Evolutionary conservation across 2,888 invertebrate species (phyloP), one percentile per base, ranked within the genome.

Genomic region (Hylaea fasciaria): DNA sequence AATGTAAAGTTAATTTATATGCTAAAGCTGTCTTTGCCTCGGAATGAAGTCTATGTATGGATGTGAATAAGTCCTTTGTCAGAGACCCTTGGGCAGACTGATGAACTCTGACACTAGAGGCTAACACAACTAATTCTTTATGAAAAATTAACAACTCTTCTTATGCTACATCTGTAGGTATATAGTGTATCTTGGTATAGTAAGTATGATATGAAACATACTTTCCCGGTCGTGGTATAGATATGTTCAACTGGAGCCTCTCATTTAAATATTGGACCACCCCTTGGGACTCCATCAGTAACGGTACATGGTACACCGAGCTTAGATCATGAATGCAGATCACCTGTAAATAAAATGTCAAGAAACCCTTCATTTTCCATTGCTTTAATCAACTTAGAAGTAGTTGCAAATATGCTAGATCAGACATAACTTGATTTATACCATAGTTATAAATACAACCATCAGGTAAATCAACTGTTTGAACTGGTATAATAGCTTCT

Each of bases 231-330:
- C 94, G 92, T 9, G 95, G 94, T 65, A 94, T 93, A n/a, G 95
- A 93, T 68, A 95, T 94, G 56, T 94, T 94, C 17, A 98, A 86
- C 69, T 97, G 94, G 2, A 99, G 93, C 59, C 98, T 94, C 58
- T 97, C 95, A 73, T 95, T 96, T 47, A 99, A 92, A 80, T 96
- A 98, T 70, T 96, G 95, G 0, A 97, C 96, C 0, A 98, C 95
- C 8, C 97, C 97, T 85, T 98, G 97, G 29, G 95, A 94, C 80
- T 98, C 97, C 95, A 99, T 96, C 63, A 99, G 88, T 55, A 99
- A 85, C 0, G 99, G 99, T 0, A 99, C 99, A 84, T 97, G 96
- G 85, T 99, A 99, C 60, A 99, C 97, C 0, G 98, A 98, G 48
- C 95, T 95, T 44, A 99, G 94, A 87, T 99, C 99, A 70, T 98